A percentile compares a stretch with the other conserved stretches of the same genome.
phyloP scores from a whole-genome alignment of 1,140 invertebrate genomes.

The Drosophila sp. region DNA sequence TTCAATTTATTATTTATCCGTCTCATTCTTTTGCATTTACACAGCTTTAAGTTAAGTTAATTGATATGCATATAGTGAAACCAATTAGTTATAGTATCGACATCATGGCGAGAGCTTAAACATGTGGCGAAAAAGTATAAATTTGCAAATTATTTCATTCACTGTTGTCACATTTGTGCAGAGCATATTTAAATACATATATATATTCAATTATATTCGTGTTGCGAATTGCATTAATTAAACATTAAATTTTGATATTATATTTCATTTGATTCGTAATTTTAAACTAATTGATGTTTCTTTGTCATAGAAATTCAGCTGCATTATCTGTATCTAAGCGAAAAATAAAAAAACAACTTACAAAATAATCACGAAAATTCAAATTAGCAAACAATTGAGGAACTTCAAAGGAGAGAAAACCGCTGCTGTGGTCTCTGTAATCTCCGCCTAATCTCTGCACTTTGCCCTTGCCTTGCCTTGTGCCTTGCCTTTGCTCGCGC shows the following conservation, averaged over 20 bases:
- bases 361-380: constrained; percentile 4
- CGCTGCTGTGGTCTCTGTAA: constrained; percentile 39
- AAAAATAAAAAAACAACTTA: neutral
- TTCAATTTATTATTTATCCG: neutral
- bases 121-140: neutral
- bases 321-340: neutral
- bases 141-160: neutral
- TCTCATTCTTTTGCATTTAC: neutral
- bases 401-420: constrained; percentile 19
- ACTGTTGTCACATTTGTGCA: neutral
- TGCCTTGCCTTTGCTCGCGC: neutral
- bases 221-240: neutral
- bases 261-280: neutral
- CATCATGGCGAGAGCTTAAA: neutral
- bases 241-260: neutral
- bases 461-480: constrained; percentile 7
- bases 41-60: neutral
- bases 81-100: neutral
- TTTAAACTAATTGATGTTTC: constrained; percentile 1
- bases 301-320: neutral
- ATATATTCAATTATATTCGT: neutral
- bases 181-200: neutral
- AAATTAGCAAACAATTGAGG: constrained; percentile 20
- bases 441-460: constrained; percentile 42
- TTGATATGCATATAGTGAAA: neutral